Base-by-base conservation (phyloP, 2,113 vertebrate genomes). In the Albula glossodonta region DNA sequence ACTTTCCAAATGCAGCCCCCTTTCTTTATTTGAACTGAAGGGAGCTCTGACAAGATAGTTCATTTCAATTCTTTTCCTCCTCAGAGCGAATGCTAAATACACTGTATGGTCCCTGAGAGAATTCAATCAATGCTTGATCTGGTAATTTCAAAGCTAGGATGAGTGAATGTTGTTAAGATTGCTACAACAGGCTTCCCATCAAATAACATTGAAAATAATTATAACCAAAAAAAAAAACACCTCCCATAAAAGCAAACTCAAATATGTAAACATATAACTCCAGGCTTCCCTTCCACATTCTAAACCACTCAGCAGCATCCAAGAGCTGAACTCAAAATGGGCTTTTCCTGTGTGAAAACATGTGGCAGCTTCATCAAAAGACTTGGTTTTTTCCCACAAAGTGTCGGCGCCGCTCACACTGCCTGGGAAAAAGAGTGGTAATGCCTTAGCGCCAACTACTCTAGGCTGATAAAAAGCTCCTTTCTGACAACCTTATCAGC, bases 401-500 rank as follows among this genome's bases (percentile, higher is more conserved):
- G 85, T 81, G 41, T 87, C 86, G 25, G 77, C 87, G 31, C 31
- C 31, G 78, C 84, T 84, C 85, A 57, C 78, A 57, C 86, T 88
- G 90, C 88, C 86, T 92, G 90, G 90, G 90, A 91, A 91, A 74
- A 84, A 51, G 63, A 51, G 85, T 80, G 79, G 83, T 88, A 88
- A 88, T 86, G 83, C 88, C 78, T 87, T 49, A 31, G 66, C 81
- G 83, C 88, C 86, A 84, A 87, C 90, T 89, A 87, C 88, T 87
- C 83, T 51, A 66, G 87, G 52, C 90, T 85, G 89, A 92, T 92
- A 91, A 91, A 91, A 91, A 91, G 91, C 89, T 87, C 83, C 82
- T 89, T 90, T 90, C 90, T 92, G 90, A 91, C 92, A 92, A 91
- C 89, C 91, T 92, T 91, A 92, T 91, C 90, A 91, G 90, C 90